Conservation (phyloP, 92 coral and sea anemone genomes). For the Porites lobata region DNA sequence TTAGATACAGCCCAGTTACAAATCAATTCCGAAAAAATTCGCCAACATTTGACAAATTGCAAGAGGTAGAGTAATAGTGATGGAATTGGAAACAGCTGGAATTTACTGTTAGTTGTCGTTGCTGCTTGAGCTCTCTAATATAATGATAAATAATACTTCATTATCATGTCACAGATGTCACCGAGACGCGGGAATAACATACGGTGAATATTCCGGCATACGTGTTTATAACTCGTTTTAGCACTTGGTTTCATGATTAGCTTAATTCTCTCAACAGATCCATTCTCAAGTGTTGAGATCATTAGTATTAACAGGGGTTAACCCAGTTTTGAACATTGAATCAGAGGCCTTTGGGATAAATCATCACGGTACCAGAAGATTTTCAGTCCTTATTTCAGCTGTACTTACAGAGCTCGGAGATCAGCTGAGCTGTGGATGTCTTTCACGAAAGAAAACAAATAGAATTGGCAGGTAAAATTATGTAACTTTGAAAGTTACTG, state of each 20-base stretch:
- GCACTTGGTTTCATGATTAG: neutral
- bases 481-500: neutral
- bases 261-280: conserved; percentile 20
- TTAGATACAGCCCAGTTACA: too few species aligned
- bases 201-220: too few species aligned
- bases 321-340: conserved; percentile 50
- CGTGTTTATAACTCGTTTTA: too few species aligned
- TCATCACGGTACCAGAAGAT: conserved; percentile 22
- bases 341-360: conserved; percentile 30
- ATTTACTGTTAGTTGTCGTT: too few species aligned
- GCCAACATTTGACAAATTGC: too few species aligned
- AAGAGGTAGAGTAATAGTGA: too few species aligned
- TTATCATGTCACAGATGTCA: too few species aligned
- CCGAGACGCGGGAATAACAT: too few species aligned
- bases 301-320: conserved; percentile 61
- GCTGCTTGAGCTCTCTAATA: too few species aligned
- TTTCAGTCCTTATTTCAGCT: conserved; percentile 27
- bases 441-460: neutral
- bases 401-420: conserved; percentile 66
- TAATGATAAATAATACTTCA: too few species aligned
- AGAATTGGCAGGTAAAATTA: neutral
- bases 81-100: too few species aligned
- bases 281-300: conserved; percentile 65
- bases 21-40: too few species aligned
- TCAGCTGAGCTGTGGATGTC: conserved; percentile 48